Percentiles rank a stretch among this genome's conserved stretches.
Conservation (phyloP, 2,888 invertebrate genomes). For the Chorisops tibialis region DNA sequence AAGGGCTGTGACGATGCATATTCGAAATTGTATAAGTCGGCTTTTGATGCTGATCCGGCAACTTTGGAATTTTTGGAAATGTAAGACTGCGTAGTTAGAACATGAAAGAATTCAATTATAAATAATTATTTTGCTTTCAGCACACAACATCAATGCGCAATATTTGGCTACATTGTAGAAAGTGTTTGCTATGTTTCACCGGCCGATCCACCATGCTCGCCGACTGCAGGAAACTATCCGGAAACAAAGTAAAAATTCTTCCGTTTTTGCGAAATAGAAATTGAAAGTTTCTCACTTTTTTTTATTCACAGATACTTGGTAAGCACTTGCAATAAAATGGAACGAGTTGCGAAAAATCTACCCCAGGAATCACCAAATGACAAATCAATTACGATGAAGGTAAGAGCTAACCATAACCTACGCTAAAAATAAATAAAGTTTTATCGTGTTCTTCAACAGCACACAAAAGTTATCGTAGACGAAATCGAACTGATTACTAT, state of each 20-base stretch:
- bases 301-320: constrained; percentile 36
- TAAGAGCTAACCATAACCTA: constrained; percentile 11
- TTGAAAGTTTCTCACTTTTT: too few species aligned
- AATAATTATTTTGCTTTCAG: constrained; percentile 26
- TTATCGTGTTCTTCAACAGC: constrained; percentile 40
- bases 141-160: constrained; percentile 47
- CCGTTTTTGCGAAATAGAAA: not conserved
- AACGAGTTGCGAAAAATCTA: constrained; percentile 43
- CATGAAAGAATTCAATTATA: constrained; percentile 36
- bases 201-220: constrained; percentile 47
- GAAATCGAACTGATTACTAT: constrained; percentile 62
- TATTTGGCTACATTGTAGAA: constrained; percentile 50
- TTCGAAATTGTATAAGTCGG: constrained; percentile 74
- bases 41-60: constrained; percentile 80
- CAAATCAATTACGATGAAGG: constrained; percentile 49
- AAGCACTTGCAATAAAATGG: constrained; percentile 47
- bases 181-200: constrained; percentile 50
- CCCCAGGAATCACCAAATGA: constrained; percentile 46
- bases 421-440: not conserved
- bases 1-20: constrained; percentile 70
- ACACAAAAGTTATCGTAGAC: constrained; percentile 59
- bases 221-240: constrained; percentile 47
- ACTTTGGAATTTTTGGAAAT: constrained; percentile 71
- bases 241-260: constrained; percentile 46
- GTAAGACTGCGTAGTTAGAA: constrained; percentile 47